Evolutionary conservation across 2,888 invertebrate species (phyloP).

Genomic region (Griposia aprilina): DNA sequence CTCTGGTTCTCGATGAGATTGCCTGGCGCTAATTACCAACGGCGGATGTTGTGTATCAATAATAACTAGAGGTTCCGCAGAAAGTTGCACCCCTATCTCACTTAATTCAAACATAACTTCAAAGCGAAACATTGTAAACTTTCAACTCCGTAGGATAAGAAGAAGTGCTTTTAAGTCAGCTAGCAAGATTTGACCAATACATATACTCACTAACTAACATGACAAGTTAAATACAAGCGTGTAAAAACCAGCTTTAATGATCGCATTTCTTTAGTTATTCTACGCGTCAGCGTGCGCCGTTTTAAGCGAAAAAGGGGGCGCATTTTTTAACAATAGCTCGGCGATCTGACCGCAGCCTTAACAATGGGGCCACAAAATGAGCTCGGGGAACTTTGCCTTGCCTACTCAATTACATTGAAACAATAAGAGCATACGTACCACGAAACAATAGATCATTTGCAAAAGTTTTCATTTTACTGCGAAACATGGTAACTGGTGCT

Average conservation of each 20-base stretch:
- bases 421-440: constrained; percentile 62
- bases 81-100: too few species aligned
- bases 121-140: constrained; percentile 20
- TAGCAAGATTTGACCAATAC: too few species aligned
- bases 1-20: too few species aligned
- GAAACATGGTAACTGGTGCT: constrained; percentile 34
- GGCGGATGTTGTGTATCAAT: too few species aligned
- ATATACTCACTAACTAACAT: too few species aligned
- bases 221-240: too few species aligned
- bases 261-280: constrained; percentile 56
- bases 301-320: constrained; percentile 51
- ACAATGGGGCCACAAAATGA: constrained; percentile 62
- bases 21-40: too few species aligned
- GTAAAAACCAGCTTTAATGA: constrained; percentile 46
- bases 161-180: too few species aligned
- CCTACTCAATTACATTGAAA: constrained; percentile 67
- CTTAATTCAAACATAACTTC: not conserved
- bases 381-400: constrained; percentile 58
- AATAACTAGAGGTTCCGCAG: too few species aligned
- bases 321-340: constrained; percentile 59
- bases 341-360: constrained; percentile 56
- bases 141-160: too few species aligned
- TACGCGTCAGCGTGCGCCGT: constrained; percentile 41
- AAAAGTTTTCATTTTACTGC: constrained; percentile 55
- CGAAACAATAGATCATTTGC: constrained; percentile 64